Base-by-base conservation (phyloP, 2,888 invertebrate species). In the Druceiella hillmani region DNA sequence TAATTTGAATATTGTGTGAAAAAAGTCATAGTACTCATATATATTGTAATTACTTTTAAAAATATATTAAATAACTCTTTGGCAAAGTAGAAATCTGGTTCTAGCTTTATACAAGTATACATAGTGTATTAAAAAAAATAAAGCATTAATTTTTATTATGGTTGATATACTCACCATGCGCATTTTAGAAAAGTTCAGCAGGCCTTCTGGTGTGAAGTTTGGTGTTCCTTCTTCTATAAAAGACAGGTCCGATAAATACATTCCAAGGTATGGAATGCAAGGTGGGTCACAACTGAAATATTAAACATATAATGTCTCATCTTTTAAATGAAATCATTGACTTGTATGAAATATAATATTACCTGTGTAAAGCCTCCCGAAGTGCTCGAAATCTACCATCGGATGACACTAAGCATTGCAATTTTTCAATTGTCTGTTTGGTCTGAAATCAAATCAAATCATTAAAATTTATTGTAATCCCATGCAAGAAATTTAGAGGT, bases 181-280 rank as follows among this genome's bases (percentile, higher is more conserved):
- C 91, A 93, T 91, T 66, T 93, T 93, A 4, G 92, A 90, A 64
- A 92, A 93, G 58, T 93, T 93, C 28, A 93, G 74, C 10, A 93
- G 76, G 36, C 86, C 83, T 46, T 92, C 90, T 2, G 89, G 87
- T 0, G 91, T 90, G 58, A 87, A 86, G 59, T 90, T 91, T 1
- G 91, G 84, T 3, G 91, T 90, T 17, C 92, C 91, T 65, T 93
- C 93, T 61, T 93, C 92, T 39, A 93, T 91, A 61, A 92, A 92
- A 3, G 91, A 89, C 32, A 93, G 68, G 61, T 93, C 92, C 4
- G 91, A 89, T 15, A 93, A 66, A 58, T 93, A 93, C 76, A 92
- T 81, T 27, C 93, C 93, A 46, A 89, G 64, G 57, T 88, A 89
- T 1, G 89, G 89, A 45, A 89, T 88, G 53, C 88, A 87, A 0